Conservation (phyloP, 2,113 vertebrate species). For the Pardalotus punctatus region DNA sequence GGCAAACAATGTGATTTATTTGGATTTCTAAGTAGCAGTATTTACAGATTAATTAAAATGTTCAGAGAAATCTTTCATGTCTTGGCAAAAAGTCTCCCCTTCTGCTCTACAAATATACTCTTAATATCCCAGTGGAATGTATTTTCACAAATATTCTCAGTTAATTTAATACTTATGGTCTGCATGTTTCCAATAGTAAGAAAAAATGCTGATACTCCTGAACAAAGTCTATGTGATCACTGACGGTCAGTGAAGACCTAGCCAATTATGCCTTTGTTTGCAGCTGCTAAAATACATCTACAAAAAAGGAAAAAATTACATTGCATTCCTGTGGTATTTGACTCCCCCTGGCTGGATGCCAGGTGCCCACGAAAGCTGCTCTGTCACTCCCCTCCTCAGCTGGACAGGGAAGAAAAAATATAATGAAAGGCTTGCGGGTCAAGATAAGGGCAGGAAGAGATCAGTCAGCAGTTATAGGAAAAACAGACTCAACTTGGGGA, state of each 20-base stretch:
- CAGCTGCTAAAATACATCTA: neutral
- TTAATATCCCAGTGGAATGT: neutral
- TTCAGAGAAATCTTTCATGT: neutral
- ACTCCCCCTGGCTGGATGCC: neutral
- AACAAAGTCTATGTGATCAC: neutral
- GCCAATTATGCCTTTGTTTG: neutral
- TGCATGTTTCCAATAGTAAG: neutral
- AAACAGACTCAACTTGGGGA: neutral
- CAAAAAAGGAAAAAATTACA: neutral
- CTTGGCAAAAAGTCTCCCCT: neutral
- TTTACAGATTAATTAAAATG: conserved; percentile 44
- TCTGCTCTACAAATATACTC: neutral
- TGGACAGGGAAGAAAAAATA: neutral
- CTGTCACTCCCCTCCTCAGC: neutral
- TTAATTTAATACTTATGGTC: neutral
- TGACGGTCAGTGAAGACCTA: neutral
- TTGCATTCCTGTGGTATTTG: neutral
- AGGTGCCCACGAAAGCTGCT: neutral
- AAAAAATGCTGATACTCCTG: neutral
- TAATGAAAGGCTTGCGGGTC: neutral
- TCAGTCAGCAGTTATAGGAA: neutral
- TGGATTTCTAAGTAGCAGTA: conserved; percentile 4
- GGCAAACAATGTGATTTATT: conserved; percentile 23
- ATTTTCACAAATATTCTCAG: conserved; percentile 5
- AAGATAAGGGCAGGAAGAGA: neutral